Conservation (phyloP, 2,888 invertebrate species). For the Lordiphosa fenestrarum region DNA sequence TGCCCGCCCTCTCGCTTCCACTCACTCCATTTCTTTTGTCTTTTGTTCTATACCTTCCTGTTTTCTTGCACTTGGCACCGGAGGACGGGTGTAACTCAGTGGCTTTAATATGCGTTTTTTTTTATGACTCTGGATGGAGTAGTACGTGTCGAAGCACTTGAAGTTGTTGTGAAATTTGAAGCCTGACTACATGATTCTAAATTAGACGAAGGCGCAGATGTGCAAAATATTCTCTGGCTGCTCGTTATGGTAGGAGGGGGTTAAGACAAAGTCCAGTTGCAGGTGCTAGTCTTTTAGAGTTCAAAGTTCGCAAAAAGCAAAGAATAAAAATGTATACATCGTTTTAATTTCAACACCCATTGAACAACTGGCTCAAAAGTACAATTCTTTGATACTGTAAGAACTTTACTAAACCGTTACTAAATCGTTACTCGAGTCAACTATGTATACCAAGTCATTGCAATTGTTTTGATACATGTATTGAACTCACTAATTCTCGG, state of each 20-base stretch:
- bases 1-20: background rate
- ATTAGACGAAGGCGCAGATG: conserved; percentile 62
- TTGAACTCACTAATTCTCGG: no score
- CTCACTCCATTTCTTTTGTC: conserved; percentile 14
- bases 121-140: conserved; percentile 60
- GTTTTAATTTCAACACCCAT: no score
- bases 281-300: conserved; percentile 37
- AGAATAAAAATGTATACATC: no score
- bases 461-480: no score
- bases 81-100: conserved; percentile 61
- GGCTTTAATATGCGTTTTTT: conserved; percentile 61
- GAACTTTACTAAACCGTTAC: no score
- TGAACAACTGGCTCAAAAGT: no score
- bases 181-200: conserved; percentile 50
- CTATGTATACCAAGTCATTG: no score
- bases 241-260: conserved; percentile 10
- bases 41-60: conserved; percentile 41
- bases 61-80: conserved; percentile 25
- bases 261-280: conserved; percentile 14
- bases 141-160: conserved; percentile 53
- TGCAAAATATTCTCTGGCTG: conserved; percentile 44
- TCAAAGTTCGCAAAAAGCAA: no score
- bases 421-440: no score
- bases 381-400: no score
- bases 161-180: conserved; percentile 48